These are phyloP conservation scores for Thysanoteuthis rhombus DNA, from an alignment of 2,888 invertebrate species.

Conservation along the genomic window DNA sequence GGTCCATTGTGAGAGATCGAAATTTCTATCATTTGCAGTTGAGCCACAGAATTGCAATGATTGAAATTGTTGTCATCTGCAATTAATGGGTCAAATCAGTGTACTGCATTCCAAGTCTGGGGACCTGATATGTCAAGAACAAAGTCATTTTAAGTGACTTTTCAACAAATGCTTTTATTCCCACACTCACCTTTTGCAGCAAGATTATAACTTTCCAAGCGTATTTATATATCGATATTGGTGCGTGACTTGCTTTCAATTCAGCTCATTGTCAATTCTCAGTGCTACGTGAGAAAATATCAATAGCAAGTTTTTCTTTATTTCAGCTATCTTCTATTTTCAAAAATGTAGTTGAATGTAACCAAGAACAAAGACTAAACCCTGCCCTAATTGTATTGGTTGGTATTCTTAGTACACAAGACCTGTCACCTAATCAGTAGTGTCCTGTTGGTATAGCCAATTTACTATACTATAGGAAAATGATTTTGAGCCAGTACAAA, in stretches of 20 bases:
- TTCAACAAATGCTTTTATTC: background rate
- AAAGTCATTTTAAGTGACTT: background rate
- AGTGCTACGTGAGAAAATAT: background rate
- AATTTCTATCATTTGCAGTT: too few relatives aligned
- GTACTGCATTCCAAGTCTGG: background rate
- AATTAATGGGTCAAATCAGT: too few relatives aligned
- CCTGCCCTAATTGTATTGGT: background rate
- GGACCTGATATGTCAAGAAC: background rate
- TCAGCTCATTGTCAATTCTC: background rate
- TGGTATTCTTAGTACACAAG: background rate
- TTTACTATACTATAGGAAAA: background rate
- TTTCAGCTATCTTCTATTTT: background rate
- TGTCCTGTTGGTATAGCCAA: background rate
- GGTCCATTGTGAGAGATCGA: too few relatives aligned
- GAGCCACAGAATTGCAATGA: too few relatives aligned
- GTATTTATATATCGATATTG: background rate
- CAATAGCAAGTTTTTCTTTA: background rate
- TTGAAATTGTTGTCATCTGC: too few relatives aligned
- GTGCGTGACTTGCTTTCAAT: background rate
- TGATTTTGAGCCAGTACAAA: background rate
- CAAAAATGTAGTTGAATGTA: background rate
- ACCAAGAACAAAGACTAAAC: background rate
- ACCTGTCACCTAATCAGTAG: background rate
- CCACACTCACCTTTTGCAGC: background rate
- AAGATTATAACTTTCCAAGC: background rate